Percentiles rank a stretch among this genome's conserved stretches.
Conservation (phyloP, 2,888 invertebrate species). For the Aethes cnicana region DNA sequence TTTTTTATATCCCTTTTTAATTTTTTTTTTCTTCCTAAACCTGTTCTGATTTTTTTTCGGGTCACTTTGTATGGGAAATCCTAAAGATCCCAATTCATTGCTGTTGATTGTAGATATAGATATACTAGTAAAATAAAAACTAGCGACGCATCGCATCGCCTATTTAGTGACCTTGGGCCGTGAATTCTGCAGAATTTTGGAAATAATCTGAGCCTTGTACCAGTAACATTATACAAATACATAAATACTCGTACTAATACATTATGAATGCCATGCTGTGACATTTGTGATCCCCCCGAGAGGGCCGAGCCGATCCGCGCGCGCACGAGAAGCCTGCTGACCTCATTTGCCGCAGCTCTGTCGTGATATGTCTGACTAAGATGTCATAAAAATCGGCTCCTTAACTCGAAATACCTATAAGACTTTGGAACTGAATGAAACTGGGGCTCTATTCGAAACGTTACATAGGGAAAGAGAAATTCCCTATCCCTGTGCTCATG, state of each 20-base stretch:
- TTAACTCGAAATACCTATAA: background rate
- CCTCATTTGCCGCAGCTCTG: constrained; percentile 45
- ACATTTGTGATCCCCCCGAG: constrained; percentile 57
- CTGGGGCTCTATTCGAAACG: no score
- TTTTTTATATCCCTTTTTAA: no score
- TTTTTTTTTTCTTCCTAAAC: no score
- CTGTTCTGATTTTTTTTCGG: no score
- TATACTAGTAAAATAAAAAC: constrained; percentile 16
- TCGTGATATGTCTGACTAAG: constrained; percentile 62
- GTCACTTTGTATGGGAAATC: no score
- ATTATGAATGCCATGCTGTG: constrained; percentile 61
- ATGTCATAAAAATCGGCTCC: constrained; percentile 38
- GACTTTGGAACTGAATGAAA: no score
- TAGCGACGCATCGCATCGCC: no score
- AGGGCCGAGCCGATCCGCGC: constrained; percentile 42
- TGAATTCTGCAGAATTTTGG: constrained; percentile 9
- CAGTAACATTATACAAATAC: no score
- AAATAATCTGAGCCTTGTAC: constrained; percentile 25
- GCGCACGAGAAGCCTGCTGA: constrained; percentile 45
- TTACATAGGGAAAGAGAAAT: no score
- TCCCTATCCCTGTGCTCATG: no score
- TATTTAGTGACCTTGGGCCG: constrained; percentile 16
- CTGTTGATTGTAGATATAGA: constrained; percentile 17
- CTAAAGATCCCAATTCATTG: no score
- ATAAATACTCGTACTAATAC: no score